Evolutionary conservation across 2,797 vertebrate genomes (phyloP), one percentile per base, ranked within the genome.

Genomic region (Naso thynnoides): DNA sequence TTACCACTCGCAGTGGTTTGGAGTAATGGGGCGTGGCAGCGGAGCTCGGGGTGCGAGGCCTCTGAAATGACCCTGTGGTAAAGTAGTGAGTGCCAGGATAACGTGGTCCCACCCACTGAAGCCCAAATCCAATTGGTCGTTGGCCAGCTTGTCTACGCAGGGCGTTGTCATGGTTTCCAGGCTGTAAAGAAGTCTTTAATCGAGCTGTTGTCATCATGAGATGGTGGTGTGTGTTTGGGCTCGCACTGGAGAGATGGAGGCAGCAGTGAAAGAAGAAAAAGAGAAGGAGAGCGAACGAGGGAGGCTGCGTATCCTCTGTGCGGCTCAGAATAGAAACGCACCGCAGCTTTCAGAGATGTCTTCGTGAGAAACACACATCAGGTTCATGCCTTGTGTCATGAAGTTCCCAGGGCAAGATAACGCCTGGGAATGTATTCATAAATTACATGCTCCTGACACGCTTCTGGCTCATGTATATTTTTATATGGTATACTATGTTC

Each of bases 161-260:
- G 91, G 90, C 85, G 84, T 89, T 73, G 49, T 77, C 75, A 85
- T 80, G 87, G 91, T 76, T 89, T 87, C 82, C 56, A 70, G 85
- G 58, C 79, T 26, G 31, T 79, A 78, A 81, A 87, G 82, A 78
- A 86, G 87, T 47, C 90, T 92, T 82, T 93, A 90, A 93, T 92
- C 70, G 76, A 85, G 78, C 52, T 15, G 84, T 85, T 80, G 90
- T 91, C 92, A 82, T 91, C 69, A 64, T 78, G 79, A 78, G 83
- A 83, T 69, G 78, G 78, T 45, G 86, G 87, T 75, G 78, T 85
- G 63, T 39, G 74, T 73, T 79, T 70, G 39, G 63, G 61, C 54
- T 57, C 5, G 13, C 27, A 38, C 44, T 18, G 36, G 74, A 68
- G 72, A 71, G 79, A 82, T 39, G 71, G 73, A 76, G 50, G 71